phyloP scores from a whole-genome alignment of 1,140 invertebrate species.

The Anastrepha obliqua region DNA sequence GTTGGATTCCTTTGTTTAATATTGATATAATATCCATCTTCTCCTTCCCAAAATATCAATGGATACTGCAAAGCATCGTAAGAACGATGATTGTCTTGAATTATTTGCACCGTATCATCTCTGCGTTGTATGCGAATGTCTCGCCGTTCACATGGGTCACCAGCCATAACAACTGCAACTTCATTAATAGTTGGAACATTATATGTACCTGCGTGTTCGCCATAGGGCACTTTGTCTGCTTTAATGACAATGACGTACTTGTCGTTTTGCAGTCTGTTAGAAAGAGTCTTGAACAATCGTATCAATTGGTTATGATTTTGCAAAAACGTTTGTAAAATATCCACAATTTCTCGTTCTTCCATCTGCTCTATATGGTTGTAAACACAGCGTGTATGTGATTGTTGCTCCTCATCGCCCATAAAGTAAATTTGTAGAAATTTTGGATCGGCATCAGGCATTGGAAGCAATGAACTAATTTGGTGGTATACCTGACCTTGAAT shows the following conservation, averaged over 20 bases:
- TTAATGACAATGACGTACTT: background rate
- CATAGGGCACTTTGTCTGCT: background rate
- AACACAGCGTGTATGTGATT: conserved; percentile 61
- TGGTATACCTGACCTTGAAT: conserved; percentile 76
- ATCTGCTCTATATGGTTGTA: conserved; percentile 54
- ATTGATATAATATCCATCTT: conserved; percentile 73
- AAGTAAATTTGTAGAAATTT: conserved; percentile 61
- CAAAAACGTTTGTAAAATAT: background rate
- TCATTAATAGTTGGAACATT: background rate
- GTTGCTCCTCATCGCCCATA: conserved; percentile 69
- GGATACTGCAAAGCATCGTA: conserved; percentile 75
- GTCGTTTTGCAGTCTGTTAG: background rate
- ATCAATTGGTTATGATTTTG: background rate
- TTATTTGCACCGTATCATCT: background rate
- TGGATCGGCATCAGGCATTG: background rate
- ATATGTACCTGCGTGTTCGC: background rate
- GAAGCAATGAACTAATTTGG: conserved; percentile 61
- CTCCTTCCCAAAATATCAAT: conserved; percentile 74
- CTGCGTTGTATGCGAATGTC: background rate
- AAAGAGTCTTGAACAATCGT: background rate
- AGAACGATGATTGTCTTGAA: conserved; percentile 57
- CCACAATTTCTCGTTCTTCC: conserved; percentile 46
- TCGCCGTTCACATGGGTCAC: background rate
- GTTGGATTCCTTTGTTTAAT: conserved; percentile 53
- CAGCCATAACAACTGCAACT: too few species aligned